Evolutionary conservation across 2,888 invertebrate genomes (phyloP).

Genomic region (Mactromeris polynyma): DNA sequence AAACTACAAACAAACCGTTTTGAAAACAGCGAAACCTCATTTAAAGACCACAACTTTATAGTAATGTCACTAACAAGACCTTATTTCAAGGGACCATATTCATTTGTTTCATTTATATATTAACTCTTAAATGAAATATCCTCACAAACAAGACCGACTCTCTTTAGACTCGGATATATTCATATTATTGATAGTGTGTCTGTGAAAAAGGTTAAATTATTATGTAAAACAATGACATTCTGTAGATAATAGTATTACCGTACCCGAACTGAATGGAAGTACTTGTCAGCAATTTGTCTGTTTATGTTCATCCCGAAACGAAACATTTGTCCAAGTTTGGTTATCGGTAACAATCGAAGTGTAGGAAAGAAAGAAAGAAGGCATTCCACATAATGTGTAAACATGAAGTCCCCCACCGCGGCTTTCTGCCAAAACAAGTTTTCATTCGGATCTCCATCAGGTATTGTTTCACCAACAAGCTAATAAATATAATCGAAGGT

Average conservation of each 20-base stretch:
- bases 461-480: conserved; percentile 5
- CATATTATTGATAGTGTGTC: no score
- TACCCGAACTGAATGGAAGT: not conserved
- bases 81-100: no score
- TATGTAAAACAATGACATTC: no score
- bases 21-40: no score
- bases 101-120: no score
- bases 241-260: not conserved
- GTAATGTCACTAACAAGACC: no score
- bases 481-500: not conserved
- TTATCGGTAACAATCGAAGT: not conserved
- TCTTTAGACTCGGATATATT: no score
- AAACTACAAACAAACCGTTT: no score
- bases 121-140: no score
- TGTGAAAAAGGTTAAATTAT: no score
- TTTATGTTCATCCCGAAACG: not conserved
- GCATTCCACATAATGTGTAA: not conserved
- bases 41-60: no score
- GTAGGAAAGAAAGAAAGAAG: not conserved
- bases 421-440: not conserved
- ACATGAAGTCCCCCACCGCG: not conserved
- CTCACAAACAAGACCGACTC: no score
- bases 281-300: conserved; percentile 3
- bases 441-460: conserved; percentile 9
- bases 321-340: not conserved